Evolutionary conservation across 2,888 invertebrate genomes (phyloP).

Genomic region (Brachyopa scutellaris): DNA sequence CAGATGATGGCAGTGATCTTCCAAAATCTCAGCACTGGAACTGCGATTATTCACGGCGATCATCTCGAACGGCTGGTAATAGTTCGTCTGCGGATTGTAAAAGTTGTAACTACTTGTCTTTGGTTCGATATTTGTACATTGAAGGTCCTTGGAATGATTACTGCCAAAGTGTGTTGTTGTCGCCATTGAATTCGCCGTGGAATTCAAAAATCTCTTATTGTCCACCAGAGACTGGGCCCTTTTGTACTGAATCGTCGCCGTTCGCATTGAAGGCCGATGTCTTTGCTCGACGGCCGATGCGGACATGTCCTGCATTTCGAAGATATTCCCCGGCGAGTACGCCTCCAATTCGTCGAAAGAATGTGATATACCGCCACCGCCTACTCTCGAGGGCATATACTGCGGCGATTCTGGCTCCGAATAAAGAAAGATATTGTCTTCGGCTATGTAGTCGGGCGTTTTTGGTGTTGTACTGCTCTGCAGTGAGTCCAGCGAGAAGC

Average conservation of each 20-base stretch:
- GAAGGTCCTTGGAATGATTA: slow-evolving; percentile 47
- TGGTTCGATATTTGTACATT: slow-evolving; percentile 72
- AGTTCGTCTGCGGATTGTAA: slow-evolving; percentile 74
- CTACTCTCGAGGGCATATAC: slow-evolving; percentile 50
- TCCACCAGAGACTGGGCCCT: slow-evolving; percentile 77
- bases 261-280: slow-evolving; percentile 69
- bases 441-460: slow-evolving; percentile 80
- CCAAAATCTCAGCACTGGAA: slow-evolving; percentile 80
- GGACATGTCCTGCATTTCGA: slow-evolving; percentile 79
- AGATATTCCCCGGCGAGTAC: slow-evolving; percentile 75
- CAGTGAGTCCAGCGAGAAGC: slow-evolving; percentile 80
- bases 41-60: slow-evolving; percentile 76
- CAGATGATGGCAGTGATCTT: slow-evolving; percentile 77
- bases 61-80: slow-evolving; percentile 75
- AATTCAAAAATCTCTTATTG: slow-evolving; percentile 70
- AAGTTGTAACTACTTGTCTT: slow-evolving; percentile 73
- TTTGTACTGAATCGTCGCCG: slow-evolving; percentile 72
- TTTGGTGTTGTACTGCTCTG: slow-evolving; percentile 81
- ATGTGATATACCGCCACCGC: slow-evolving; percentile 50
- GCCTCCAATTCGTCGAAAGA: slow-evolving; percentile 73
- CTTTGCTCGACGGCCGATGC: slow-evolving; percentile 52
- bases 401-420: slow-evolving; percentile 79
- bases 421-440: slow-evolving; percentile 80
- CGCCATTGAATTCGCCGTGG: slow-evolving; percentile 71
- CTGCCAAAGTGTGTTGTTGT: slow-evolving; percentile 74